Conservation (phyloP, 2,113 vertebrate species). For the Rattus norvegicus region DNA sequence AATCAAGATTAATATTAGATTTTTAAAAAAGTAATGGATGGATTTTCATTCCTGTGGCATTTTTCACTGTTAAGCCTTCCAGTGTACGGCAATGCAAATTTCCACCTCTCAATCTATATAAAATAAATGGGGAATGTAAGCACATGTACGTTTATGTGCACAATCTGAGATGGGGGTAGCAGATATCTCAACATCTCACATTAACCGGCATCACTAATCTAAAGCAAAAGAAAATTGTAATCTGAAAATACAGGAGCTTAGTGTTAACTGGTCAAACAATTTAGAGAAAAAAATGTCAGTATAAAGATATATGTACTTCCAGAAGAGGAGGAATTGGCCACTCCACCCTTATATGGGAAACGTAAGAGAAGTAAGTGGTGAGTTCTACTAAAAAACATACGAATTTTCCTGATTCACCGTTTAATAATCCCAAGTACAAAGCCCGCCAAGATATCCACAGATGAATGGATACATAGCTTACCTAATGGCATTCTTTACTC, state of each 20-base stretch:
- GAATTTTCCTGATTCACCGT: background rate
- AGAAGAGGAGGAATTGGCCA: background rate
- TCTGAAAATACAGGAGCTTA: background rate
- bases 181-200: background rate
- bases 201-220: background rate
- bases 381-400: background rate
- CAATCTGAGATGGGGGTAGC: background rate
- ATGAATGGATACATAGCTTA: background rate
- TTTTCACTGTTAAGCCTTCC: conserved; percentile 38
- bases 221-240: conserved; percentile 21
- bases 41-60: conserved; percentile 11
- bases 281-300: conserved; percentile 28
- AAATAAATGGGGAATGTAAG: conserved; percentile 53
- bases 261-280: background rate
- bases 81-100: conserved; percentile 17
- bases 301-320: background rate
- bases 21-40: background rate
- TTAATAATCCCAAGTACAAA: background rate
- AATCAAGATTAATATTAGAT: conserved; percentile 11
- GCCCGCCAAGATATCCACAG: background rate
- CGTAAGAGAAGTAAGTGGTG: conserved; percentile 5
- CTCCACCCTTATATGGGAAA: background rate
- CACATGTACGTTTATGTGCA: background rate
- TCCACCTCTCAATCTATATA: background rate
- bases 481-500: conserved; percentile 8